Evolutionary conservation across 53 echinoderm and acorn worm genomes (phyloP).

Genomic region (Arbacia lixula): DNA sequence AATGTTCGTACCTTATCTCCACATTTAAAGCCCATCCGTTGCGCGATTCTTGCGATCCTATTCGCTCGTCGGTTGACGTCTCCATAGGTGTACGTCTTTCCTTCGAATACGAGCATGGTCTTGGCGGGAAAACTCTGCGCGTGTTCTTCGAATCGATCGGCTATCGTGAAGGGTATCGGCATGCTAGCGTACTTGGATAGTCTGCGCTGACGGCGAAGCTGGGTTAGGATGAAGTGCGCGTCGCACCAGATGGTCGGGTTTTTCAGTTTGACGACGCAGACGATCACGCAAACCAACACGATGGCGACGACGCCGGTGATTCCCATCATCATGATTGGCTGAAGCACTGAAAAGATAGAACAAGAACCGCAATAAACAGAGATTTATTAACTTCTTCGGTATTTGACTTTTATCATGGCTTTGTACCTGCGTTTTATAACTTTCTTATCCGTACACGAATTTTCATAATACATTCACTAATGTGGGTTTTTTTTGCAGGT

Average conservation of each 20-base stretch:
- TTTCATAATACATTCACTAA: too few relatives aligned
- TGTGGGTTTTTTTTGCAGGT: too few relatives aligned
- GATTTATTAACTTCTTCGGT: too few relatives aligned
- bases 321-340: too few relatives aligned
- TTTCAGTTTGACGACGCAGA: background rate
- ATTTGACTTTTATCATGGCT: too few relatives aligned
- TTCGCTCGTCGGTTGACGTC: constrained; percentile 86
- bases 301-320: too few relatives aligned
- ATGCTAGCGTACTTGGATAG: constrained; percentile 58
- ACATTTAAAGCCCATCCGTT: constrained; percentile 68
- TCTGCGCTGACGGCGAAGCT: constrained; percentile 49
- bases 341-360: too few relatives aligned
- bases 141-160: constrained; percentile 73
- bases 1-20: constrained; percentile 72
- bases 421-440: too few relatives aligned
- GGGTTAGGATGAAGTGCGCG: constrained; percentile 10
- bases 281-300: background rate
- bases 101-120: constrained; percentile 82
- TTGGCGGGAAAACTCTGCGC: constrained; percentile 70
- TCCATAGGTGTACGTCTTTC: constrained; percentile 71
- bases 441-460: too few relatives aligned
- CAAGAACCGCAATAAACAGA: too few relatives aligned
- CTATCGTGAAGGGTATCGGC: constrained; percentile 71
- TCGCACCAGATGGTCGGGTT: constrained; percentile 12
- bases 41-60: constrained; percentile 70